These are phyloP conservation scores for Falcaria lacertinaria DNA, from an alignment of 2,888 invertebrate genomes.

Conservation along the genomic window DNA sequence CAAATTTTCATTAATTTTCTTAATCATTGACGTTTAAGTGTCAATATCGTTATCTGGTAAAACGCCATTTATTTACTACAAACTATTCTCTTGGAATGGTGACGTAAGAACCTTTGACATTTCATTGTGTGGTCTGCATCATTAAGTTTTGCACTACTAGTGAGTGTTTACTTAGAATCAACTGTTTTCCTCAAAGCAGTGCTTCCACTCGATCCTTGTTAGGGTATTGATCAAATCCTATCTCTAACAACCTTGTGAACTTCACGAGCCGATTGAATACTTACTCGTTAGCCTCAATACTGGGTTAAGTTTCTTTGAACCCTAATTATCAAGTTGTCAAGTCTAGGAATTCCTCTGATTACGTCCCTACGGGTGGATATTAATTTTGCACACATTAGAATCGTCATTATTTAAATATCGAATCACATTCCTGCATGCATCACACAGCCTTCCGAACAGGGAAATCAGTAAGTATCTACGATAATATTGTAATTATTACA, in stretches of 20 bases:
- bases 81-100: background rate
- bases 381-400: slow-evolving; percentile 10
- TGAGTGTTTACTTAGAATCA: slow-evolving; percentile 5
- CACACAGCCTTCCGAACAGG: slow-evolving; percentile 13
- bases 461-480: slow-evolving; percentile 22
- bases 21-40: too few species aligned
- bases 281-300: slow-evolving; percentile 35
- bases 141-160: slow-evolving; percentile 3
- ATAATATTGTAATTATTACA: slow-evolving; percentile 56
- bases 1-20: background rate
- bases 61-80: background rate
- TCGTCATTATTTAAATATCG: slow-evolving; percentile 15
- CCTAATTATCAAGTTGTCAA: slow-evolving; percentile 1
- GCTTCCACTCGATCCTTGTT: slow-evolving; percentile 47
- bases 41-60: background rate
- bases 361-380: slow-evolving; percentile 17
- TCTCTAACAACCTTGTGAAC: slow-evolving; percentile 47
- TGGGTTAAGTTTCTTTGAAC: background rate
- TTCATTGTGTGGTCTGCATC: slow-evolving; percentile 22
- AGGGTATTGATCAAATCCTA: slow-evolving; percentile 61
- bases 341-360: slow-evolving; percentile 14
- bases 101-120: slow-evolving; percentile 1
- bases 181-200: background rate
- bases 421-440: slow-evolving; percentile 16
- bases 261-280: slow-evolving; percentile 45